Evolutionary conservation across 2,888 invertebrate genomes (phyloP).

Genomic region (Drosophila subquinaria): DNA sequence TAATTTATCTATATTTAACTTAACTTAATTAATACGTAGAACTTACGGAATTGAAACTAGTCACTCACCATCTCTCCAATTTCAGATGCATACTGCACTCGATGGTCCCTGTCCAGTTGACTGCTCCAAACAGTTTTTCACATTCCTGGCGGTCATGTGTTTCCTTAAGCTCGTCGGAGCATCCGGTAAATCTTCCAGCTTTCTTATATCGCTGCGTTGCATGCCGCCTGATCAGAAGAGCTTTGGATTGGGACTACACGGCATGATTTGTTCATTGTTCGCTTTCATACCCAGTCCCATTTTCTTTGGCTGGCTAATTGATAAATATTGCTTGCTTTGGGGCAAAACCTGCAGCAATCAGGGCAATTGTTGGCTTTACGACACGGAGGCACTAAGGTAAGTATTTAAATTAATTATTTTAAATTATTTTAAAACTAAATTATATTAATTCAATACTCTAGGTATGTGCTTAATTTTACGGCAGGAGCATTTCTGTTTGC

Average conservation of each 20-base stretch:
- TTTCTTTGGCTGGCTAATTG: conserved; percentile 89
- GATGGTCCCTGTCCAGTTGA: conserved; percentile 87
- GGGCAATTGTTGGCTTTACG: conserved; percentile 91
- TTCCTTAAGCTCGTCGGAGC: conserved; percentile 87
- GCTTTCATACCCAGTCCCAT: conserved; percentile 91
- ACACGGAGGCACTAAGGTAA: conserved; percentile 87
- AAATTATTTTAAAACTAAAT: neutral
- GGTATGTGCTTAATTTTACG: conserved; percentile 87
- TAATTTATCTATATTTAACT: too few relatives aligned
- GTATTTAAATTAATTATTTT: neutral
- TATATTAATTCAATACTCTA: conserved; percentile 28
- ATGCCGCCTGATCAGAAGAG: conserved; percentile 90
- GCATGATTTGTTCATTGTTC: conserved; percentile 88
- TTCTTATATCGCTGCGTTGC: conserved; percentile 87
- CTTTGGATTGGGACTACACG: conserved; percentile 89
- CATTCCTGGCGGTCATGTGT: conserved; percentile 86
- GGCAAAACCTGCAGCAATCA: conserved; percentile 89
- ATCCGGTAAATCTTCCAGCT: conserved; percentile 87
- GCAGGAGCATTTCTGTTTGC: conserved; percentile 88
- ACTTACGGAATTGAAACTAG: neutral
- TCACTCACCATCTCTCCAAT: neutral
- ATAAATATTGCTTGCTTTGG: conserved; percentile 89
- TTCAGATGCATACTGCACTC: conserved; percentile 52
- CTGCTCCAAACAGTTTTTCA: conserved; percentile 86
- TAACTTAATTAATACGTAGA: too few relatives aligned